phyloP scores from a whole-genome alignment of 2,113 vertebrate genomes.

The Rhea americana region DNA sequence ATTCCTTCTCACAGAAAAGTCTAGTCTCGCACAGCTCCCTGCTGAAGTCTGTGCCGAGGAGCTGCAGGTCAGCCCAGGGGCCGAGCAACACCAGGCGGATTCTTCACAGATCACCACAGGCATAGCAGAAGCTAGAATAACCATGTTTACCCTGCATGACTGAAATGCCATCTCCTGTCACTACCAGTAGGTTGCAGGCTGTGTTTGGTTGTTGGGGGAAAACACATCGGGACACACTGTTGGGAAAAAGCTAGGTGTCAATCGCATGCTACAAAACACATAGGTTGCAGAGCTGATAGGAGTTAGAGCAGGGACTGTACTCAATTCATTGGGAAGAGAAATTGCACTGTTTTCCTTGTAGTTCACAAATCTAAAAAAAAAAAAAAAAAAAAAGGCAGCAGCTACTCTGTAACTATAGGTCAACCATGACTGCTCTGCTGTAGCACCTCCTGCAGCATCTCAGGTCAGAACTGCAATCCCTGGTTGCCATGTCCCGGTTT shows the following conservation, averaged over 20 bases:
- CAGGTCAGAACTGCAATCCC: background rate
- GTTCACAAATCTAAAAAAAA: background rate
- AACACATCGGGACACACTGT: background rate
- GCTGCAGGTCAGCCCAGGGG: background rate
- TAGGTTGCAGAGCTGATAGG: background rate
- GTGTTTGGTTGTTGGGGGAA: background rate
- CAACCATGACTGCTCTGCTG: background rate
- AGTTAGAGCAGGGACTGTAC: background rate
- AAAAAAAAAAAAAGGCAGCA: background rate
- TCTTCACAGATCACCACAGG: background rate
- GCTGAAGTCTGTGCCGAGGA: background rate
- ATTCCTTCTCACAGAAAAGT: background rate
- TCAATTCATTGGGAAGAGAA: background rate
- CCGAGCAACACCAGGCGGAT: background rate
- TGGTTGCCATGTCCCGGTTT: background rate
- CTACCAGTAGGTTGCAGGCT: conserved; percentile 1
- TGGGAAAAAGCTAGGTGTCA: background rate
- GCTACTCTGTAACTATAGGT: background rate
- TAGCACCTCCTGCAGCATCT: background rate
- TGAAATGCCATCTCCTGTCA: conserved; percentile 41
- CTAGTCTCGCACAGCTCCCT: background rate
- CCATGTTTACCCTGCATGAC: background rate
- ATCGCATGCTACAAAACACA: background rate
- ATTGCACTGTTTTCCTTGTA: background rate
- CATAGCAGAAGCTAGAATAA: background rate